These are phyloP conservation scores for Melanotaenia trifasciata DNA, from an alignment of 2,797 vertebrate species.

Conservation along the genomic window DNA sequence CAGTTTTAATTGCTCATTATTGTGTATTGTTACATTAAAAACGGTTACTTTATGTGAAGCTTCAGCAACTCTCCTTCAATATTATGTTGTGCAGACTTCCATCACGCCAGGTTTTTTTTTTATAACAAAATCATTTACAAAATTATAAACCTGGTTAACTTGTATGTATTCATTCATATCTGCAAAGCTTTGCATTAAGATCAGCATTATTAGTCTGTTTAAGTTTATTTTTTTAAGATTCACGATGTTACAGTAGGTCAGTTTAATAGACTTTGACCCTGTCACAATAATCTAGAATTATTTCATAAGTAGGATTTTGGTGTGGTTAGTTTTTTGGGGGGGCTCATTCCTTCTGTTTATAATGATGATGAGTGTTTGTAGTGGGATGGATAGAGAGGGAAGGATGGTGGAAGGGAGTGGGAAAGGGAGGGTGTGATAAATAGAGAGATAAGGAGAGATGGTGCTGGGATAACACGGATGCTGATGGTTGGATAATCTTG, in stretches of 20 bases:
- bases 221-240: neutral
- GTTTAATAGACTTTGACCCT: neutral
- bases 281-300: neutral
- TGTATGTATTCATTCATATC: neutral
- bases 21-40: too few species aligned
- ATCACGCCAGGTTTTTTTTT: too few species aligned
- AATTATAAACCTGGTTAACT: neutral
- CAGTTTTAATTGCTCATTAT: too few species aligned
- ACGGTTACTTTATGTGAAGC: too few species aligned
- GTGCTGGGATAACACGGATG: constrained; percentile 88
- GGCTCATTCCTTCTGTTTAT: constrained; percentile 27
- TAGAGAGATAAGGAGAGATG: constrained; percentile 87
- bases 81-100: neutral
- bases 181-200: neutral
- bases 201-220: neutral
- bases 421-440: constrained; percentile 67
- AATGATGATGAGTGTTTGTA: constrained; percentile 44
- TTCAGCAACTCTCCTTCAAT: neutral
- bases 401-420: constrained; percentile 21
- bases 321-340: constrained; percentile 28
- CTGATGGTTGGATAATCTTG: constrained; percentile 98
- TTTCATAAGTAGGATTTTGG: neutral
- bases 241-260: neutral
- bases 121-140: too few species aligned
- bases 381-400: constrained; percentile 27